Percentiles rank a stretch among this genome's conserved stretches.
Conservation (phyloP, 1,140 invertebrate genomes). For the Alviniconcha marisindica region DNA sequence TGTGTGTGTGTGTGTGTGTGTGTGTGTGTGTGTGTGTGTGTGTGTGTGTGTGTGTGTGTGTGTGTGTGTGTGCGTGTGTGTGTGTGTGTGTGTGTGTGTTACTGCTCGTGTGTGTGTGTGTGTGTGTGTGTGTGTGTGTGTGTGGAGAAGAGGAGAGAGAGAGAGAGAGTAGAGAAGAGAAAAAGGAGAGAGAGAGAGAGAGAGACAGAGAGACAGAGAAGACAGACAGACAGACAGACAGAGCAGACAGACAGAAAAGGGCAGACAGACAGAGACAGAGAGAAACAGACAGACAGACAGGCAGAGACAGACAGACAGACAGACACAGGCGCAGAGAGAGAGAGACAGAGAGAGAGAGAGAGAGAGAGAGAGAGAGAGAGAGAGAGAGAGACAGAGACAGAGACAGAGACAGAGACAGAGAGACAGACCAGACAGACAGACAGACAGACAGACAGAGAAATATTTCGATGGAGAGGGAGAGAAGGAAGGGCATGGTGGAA, state of each 20-base stretch:
- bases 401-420: background rate
- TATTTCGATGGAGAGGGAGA: background rate
- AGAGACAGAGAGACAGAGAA: background rate
- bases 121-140: background rate
- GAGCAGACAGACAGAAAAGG: background rate
- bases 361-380: background rate
- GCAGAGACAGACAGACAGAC: background rate
- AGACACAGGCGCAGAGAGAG: background rate
- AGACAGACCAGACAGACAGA: background rate
- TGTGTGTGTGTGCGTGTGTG: conserved; percentile 9
- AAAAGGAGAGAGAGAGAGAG: background rate
- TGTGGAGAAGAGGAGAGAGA: too few relatives aligned
- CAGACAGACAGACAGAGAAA: background rate
- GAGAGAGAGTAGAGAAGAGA: too few relatives aligned
- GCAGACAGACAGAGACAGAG: background rate
- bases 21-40: conserved; percentile 14
- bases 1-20: conserved; percentile 22
- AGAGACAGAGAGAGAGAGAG: background rate
- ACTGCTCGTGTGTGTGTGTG: background rate
- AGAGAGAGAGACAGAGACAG: background rate
- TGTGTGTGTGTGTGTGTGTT: conserved; percentile 9
- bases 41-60: conserved; percentile 18
- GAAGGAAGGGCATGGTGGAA: background rate
- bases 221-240: background rate
- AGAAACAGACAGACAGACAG: background rate